These are phyloP conservation scores for Thecocarcelia acutangulata DNA, from an alignment of 2,888 invertebrate species.

Conservation along the genomic window DNA sequence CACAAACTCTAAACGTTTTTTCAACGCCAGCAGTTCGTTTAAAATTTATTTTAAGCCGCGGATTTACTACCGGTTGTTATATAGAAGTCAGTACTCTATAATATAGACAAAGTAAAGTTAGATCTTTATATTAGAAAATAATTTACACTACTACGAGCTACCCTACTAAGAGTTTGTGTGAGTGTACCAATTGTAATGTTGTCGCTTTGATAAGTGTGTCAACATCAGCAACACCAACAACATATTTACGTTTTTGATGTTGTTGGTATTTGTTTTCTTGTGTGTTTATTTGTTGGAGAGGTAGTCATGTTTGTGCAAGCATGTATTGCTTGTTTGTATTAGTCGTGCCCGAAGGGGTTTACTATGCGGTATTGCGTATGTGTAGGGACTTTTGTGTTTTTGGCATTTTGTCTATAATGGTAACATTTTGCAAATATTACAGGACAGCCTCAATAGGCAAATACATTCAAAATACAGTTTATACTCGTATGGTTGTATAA, in stretches of 20 bases:
- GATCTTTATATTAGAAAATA: no score
- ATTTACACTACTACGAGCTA: not conserved
- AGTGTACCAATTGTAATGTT: constrained; percentile 21
- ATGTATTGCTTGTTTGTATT: constrained; percentile 2
- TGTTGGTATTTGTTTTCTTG: constrained; percentile 18
- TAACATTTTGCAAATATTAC: constrained; percentile 53
- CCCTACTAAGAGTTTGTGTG: not conserved
- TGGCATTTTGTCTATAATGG: constrained; percentile 39
- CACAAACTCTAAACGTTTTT: no score
- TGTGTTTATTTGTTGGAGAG: not conserved
- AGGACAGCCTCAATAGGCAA: constrained; percentile 63
- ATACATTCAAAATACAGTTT: constrained; percentile 21
- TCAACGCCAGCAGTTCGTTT: no score
- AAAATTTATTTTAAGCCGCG: no score
- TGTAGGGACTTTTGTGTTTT: constrained; percentile 35
- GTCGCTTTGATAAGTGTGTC: constrained; percentile 66
- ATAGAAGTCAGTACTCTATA: no score
- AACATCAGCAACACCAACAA: constrained; percentile 65
- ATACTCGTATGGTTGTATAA: not conserved
- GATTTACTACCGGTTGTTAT: no score
- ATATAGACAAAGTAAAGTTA: no score
- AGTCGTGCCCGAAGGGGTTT: constrained; percentile 43
- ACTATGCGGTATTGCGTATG: constrained; percentile 61
- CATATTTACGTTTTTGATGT: constrained; percentile 54
- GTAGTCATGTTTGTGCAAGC: not conserved